Conservation (phyloP, 2,113 vertebrate genomes). For the Actenoides lindsayi region DNA sequence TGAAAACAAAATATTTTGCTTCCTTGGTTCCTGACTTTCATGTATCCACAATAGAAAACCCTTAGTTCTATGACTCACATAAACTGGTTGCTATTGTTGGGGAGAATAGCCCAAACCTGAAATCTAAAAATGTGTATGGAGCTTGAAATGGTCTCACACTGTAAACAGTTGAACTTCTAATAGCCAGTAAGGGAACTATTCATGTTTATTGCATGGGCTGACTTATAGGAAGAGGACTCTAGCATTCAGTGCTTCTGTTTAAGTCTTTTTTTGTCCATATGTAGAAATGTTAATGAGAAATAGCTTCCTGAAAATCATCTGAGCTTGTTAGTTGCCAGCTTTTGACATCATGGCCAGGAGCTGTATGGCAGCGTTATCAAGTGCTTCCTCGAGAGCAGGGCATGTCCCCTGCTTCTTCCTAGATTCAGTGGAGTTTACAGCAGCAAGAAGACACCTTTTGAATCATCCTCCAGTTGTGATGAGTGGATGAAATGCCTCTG, state of each 20-base stretch:
- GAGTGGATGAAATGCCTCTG: fast-evolving
- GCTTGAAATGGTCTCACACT: not conserved
- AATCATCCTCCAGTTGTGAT: not conserved
- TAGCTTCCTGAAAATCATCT: not conserved
- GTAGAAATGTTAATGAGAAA: not conserved
- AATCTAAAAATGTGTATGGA: not conserved
- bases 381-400: not conserved
- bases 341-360: not conserved
- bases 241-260: not conserved
- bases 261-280: not conserved
- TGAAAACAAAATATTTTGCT: not conserved
- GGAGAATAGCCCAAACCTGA: not conserved
- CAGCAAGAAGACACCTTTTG: not conserved
- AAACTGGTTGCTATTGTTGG: not conserved
- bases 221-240: not conserved
- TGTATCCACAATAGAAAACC: not conserved
- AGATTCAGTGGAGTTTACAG: not conserved
- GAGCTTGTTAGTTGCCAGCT: not conserved
- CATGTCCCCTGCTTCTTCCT: not conserved
- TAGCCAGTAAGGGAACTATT: not conserved
- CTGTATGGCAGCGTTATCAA: not conserved
- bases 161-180: not conserved
- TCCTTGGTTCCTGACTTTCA: not conserved
- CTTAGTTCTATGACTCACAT: not conserved
- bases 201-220: not conserved